phyloP scores from a whole-genome alignment of 2,797 vertebrate genomes.

The Phataginus tricuspis region DNA sequence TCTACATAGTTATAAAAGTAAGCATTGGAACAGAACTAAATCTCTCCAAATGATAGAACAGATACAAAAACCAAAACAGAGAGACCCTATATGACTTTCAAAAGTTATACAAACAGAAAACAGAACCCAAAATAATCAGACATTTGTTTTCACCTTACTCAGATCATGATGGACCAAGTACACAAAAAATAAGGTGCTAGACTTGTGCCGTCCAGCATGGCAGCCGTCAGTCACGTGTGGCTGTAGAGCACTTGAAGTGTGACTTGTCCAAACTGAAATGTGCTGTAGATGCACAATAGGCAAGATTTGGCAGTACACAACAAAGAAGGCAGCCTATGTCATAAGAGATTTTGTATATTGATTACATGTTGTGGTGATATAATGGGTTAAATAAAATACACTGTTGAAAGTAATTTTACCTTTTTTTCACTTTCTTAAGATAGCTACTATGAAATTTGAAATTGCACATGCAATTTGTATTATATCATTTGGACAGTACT shows the following conservation, averaged over 20 bases:
- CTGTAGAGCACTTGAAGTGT: neutral
- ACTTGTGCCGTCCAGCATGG: neutral
- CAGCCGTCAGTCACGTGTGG: neutral
- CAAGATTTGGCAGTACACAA: neutral
- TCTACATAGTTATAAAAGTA: neutral
- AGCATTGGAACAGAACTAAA: neutral
- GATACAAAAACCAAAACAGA: neutral
- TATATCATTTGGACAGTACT: neutral
- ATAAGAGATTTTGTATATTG: neutral
- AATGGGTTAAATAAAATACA: neutral
- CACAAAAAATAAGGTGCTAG: neutral
- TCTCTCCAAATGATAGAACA: neutral
- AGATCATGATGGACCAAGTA: neutral
- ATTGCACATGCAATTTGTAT: neutral
- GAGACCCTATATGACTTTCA: neutral
- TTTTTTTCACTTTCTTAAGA: neutral
- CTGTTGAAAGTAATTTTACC: neutral
- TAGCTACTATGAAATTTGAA: neutral
- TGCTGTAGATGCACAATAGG: neutral
- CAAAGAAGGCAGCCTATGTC: neutral
- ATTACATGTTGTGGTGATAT: neutral
- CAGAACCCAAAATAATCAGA: neutral
- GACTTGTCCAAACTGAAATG: neutral
- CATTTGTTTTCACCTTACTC: neutral
- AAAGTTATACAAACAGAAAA: slow-evolving; percentile 26